A percentile compares a stretch with the other conserved stretches of the same genome.
These are phyloP conservation scores for Acheta domesticus DNA, from an alignment of 2,888 invertebrate species.

Conservation along the genomic window DNA sequence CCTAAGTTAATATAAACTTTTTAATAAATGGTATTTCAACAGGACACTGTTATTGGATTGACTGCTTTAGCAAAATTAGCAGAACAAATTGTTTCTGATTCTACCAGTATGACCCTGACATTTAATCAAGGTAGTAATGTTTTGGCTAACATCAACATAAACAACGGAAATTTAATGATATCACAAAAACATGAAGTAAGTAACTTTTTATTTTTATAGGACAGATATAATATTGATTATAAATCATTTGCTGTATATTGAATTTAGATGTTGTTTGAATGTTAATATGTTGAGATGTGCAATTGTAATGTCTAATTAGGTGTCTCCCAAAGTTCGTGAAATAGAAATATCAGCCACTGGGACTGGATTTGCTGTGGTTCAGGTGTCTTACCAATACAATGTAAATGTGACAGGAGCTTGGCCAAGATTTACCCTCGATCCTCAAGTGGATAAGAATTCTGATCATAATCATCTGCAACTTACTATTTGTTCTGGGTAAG, in stretches of 20 bases:
- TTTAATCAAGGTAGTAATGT: conserved; percentile 51
- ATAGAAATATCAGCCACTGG: conserved; percentile 76
- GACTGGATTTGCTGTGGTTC: conserved; percentile 71
- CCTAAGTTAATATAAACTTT: no score
- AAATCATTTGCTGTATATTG: no score
- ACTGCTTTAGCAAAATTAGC: conserved; percentile 67
- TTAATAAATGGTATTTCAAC: conserved; percentile 34
- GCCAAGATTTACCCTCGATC: conserved; percentile 82
- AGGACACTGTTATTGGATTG: conserved; percentile 73
- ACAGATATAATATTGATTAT: no score
- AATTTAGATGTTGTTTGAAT: conserved; percentile 5
- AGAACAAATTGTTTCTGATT: conserved; percentile 54
- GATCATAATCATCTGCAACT: conserved; percentile 72
- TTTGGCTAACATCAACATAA: conserved; percentile 58
- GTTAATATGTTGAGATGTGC: conserved; percentile 21
- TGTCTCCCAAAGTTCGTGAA: conserved; percentile 56
- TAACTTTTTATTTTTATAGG: conserved; percentile 24
- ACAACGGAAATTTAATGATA: conserved; percentile 73
- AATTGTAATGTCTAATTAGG: conserved; percentile 42
- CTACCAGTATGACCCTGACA: conserved; percentile 52
- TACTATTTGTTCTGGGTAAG: conserved; percentile 74
- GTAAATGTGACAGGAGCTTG: conserved; percentile 83
- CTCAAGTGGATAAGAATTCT: conserved; percentile 78
- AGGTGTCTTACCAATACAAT: conserved; percentile 76
- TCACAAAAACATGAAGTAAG: conserved; percentile 74